phyloP scores from a whole-genome alignment of 2,797 vertebrate species.

The Pygocentrus nattereri region DNA sequence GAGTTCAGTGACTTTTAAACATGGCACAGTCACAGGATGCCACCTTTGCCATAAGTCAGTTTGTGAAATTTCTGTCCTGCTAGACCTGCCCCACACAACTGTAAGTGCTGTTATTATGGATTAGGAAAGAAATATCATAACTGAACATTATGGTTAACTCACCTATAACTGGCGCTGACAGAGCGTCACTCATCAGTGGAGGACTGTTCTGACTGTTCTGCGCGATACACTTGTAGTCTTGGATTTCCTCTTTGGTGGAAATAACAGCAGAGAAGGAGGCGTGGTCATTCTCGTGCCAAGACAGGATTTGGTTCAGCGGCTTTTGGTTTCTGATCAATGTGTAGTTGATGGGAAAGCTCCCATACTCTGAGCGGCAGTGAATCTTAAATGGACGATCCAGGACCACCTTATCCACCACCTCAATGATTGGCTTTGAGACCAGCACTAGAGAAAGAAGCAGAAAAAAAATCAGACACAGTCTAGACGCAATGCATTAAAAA shows the following conservation, averaged over 20 bases:
- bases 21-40: no score
- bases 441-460: conserved; percentile 48
- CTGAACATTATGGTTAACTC: conserved; percentile 44
- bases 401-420: conserved; percentile 52
- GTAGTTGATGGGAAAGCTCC: conserved; percentile 78
- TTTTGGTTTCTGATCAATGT: conserved; percentile 50
- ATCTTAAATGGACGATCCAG: conserved; percentile 63
- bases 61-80: no score
- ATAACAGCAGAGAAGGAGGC: conserved; percentile 67
- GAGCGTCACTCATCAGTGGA: conserved; percentile 8
- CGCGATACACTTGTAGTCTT: conserved; percentile 67
- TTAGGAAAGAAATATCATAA: no score
- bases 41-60: no score
- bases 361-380: conserved; percentile 67
- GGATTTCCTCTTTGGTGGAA: conserved; percentile 49
- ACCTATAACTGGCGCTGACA: conserved; percentile 70
- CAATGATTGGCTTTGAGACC: conserved; percentile 68
- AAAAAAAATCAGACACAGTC: no score
- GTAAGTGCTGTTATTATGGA: no score
- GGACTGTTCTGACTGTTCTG: conserved; percentile 55
- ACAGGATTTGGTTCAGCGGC: rapidly evolving
- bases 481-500: no score
- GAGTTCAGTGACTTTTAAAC: no score
- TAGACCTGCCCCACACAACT: no score
- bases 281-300: background rate